Percentiles rank a stretch among this genome's conserved stretches.
Conservation (phyloP, 2,888 invertebrate genomes). For the Cryptocephalus primarius region DNA sequence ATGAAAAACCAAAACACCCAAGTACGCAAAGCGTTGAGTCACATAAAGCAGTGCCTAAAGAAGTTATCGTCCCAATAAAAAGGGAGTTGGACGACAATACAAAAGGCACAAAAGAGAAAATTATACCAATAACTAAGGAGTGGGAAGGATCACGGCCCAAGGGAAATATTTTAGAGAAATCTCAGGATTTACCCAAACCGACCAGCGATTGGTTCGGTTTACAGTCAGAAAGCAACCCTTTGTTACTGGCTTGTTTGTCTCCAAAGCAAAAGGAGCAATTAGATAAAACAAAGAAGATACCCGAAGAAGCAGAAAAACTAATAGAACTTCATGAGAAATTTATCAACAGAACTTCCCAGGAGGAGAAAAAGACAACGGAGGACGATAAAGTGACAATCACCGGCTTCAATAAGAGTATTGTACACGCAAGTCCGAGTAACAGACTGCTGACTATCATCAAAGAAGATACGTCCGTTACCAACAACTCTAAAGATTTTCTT, state of each 20-base stretch:
- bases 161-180: constrained; percentile 1
- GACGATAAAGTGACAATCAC: constrained; percentile 9
- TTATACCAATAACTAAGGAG: constrained; percentile 1
- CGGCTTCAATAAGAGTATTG: constrained; percentile 4
- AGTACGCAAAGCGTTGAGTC: constrained; percentile 24
- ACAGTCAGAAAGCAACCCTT: constrained; percentile 49
- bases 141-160: neutral
- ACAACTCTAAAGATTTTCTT: constrained; percentile 10
- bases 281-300: constrained; percentile 43
- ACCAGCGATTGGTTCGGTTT: constrained; percentile 45
- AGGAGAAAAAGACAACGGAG: constrained; percentile 9
- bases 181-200: no score
- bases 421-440: constrained; percentile 32
- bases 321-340: constrained; percentile 61
- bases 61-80: constrained; percentile 1
- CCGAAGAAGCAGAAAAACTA: constrained; percentile 49
- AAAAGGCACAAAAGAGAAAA: neutral
- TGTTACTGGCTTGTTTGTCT: constrained; percentile 56
- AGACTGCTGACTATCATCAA: constrained; percentile 53
- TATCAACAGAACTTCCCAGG: constrained; percentile 41
- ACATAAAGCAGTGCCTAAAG: constrained; percentile 1
- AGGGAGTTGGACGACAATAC: neutral
- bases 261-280: constrained; percentile 57
- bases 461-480: constrained; percentile 27
- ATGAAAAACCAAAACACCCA: neutral